These are phyloP conservation scores for Limnephilus marmoratus DNA, from an alignment of 2,888 invertebrate genomes.

Conservation along the genomic window DNA sequence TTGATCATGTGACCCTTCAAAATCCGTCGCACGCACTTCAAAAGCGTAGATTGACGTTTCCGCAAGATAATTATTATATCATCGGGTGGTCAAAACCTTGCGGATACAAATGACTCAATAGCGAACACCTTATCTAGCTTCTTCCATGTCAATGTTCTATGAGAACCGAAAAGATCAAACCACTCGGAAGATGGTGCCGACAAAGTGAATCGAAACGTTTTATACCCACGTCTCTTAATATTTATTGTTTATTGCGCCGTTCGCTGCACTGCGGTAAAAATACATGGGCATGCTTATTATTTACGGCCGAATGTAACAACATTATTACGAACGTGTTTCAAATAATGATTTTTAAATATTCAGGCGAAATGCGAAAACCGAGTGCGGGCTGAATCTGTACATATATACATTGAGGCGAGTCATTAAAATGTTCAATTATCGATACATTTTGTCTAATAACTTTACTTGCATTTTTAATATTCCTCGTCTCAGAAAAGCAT, in stretches of 20 bases:
- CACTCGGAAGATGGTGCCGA: slow-evolving; percentile 50
- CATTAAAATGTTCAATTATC: neutral
- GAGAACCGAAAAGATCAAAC: slow-evolving; percentile 37
- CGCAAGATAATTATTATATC: neutral
- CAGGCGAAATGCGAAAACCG: neutral
- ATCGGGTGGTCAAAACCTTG: neutral
- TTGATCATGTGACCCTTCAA: too few relatives aligned
- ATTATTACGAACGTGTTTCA: slow-evolving; percentile 54
- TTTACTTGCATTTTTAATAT: neutral
- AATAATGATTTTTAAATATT: slow-evolving; percentile 18
- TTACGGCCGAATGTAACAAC: slow-evolving; percentile 49
- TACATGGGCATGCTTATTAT: slow-evolving; percentile 39
- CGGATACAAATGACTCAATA: neutral
- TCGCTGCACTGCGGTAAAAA: slow-evolving; percentile 41
- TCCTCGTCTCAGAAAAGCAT: too few relatives aligned
- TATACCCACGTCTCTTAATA: slow-evolving; percentile 52
- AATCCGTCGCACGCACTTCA: neutral
- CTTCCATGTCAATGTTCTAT: slow-evolving; percentile 22
- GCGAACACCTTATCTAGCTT: neutral
- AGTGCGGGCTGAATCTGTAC: neutral
- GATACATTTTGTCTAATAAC: neutral
- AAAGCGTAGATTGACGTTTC: neutral
- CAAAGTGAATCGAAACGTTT: slow-evolving; percentile 56
- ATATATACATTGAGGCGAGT: neutral
- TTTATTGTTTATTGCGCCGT: slow-evolving; percentile 57